Evolutionary conservation across 1,140 invertebrate genomes (phyloP).

Genomic region (Bradynema listronoti): DNA sequence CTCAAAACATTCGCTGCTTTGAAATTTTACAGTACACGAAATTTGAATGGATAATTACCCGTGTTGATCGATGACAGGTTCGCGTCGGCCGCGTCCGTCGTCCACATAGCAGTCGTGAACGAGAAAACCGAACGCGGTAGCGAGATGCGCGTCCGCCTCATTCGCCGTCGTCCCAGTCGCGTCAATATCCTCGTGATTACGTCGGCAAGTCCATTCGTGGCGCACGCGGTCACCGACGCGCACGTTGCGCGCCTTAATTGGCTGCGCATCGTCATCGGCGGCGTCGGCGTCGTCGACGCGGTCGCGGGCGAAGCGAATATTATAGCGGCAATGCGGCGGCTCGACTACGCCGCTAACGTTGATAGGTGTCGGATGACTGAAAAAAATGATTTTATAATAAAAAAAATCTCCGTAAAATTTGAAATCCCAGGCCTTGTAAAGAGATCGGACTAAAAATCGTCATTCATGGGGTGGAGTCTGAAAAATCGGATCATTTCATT

Average conservation of each 20-base stretch:
- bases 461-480: no score
- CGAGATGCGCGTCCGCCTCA: not conserved
- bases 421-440: no score
- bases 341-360: conserved; percentile 24
- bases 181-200: not conserved
- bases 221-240: conserved; percentile 28
- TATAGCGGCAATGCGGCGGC: conserved; percentile 28
- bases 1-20: not conserved
- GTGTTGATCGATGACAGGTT: conserved; percentile 18
- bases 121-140: conserved; percentile 17
- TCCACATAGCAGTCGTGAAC: conserved; percentile 30
- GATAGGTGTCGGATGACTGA: conserved; percentile 19
- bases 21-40: not conserved
- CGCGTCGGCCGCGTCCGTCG: conserved; percentile 15
- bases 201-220: conserved; percentile 27
- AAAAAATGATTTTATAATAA: conserved; percentile 3
- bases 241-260: conserved; percentile 26
- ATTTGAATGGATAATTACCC: conserved; percentile 16
- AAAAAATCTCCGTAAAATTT: no score
- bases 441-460: no score
- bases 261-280: no score
- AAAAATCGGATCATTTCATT: no score
- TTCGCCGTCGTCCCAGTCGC: conserved; percentile 5
- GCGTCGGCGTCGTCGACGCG: not conserved
- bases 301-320: conserved; percentile 9